Conservation (phyloP, 2,888 invertebrate genomes). For the Labia minor region DNA sequence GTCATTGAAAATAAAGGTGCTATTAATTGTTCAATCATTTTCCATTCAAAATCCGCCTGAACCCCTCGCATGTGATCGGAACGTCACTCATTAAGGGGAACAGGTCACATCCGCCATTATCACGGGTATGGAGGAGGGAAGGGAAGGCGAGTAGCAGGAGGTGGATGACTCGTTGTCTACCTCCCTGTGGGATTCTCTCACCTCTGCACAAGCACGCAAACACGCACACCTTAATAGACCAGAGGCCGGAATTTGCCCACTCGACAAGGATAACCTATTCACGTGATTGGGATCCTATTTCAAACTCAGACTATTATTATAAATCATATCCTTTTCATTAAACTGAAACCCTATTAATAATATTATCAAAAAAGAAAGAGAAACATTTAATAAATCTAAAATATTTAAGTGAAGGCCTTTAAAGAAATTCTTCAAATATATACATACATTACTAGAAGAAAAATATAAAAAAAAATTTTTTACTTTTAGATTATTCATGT, state of each 20-base stretch:
- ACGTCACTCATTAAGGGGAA: background rate
- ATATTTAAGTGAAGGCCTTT: too few species aligned
- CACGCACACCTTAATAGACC: background rate
- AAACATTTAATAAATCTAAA: too few species aligned
- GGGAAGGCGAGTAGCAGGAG: background rate
- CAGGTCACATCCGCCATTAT: background rate
- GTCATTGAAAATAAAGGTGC: background rate
- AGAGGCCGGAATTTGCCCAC: background rate
- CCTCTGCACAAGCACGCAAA: background rate
- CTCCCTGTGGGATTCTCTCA: background rate
- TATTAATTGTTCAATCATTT: background rate
- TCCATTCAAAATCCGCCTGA: background rate
- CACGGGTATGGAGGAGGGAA: background rate
- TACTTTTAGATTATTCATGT: too few species aligned
- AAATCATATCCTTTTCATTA: background rate
- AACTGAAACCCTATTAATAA: too few species aligned
- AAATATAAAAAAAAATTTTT: too few species aligned
- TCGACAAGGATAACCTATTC: background rate
- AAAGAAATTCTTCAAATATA: too few species aligned
- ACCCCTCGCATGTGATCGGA: background rate
- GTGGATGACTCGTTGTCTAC: background rate
- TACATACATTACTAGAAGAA: too few species aligned
- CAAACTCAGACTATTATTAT: background rate
- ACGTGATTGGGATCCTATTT: background rate
- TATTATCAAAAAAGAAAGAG: too few species aligned